These are phyloP conservation scores for Pantelozetes paolii DNA, from an alignment of 2,888 invertebrate species.

Conservation along the genomic window DNA sequence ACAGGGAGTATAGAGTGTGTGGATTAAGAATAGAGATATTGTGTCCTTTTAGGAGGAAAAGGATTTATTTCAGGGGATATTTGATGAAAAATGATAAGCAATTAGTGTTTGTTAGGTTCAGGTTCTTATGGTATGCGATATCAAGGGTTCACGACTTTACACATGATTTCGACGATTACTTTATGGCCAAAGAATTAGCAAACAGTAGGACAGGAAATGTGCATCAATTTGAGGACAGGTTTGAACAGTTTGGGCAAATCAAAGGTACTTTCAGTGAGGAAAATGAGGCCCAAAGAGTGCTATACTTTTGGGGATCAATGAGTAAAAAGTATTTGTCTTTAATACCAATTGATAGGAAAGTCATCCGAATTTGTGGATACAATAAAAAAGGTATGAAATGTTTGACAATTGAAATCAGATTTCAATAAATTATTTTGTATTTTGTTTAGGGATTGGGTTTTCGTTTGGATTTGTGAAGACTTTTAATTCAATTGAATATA, in stretches of 20 bases:
- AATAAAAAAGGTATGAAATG: slow-evolving; percentile 33
- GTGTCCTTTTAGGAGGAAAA: background rate
- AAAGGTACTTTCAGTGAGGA: slow-evolving; percentile 37
- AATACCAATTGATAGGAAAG: background rate
- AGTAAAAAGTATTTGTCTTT: slow-evolving; percentile 16
- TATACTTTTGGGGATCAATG: slow-evolving; percentile 34
- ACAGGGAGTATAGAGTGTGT: slow-evolving; percentile 26
- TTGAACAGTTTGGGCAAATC: slow-evolving; percentile 36
- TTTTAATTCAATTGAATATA: background rate
- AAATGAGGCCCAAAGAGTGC: background rate
- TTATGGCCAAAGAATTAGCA: slow-evolving; percentile 15
- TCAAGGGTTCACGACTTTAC: slow-evolving; percentile 27
- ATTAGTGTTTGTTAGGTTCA: slow-evolving; percentile 21
- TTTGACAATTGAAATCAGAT: too few species aligned
- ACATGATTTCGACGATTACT: slow-evolving; percentile 2
- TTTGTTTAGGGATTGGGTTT: slow-evolving; percentile 23
- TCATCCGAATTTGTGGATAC: slow-evolving; percentile 36
- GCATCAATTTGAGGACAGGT: slow-evolving; percentile 27
- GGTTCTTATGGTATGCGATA: slow-evolving; percentile 24
- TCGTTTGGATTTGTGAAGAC: too few species aligned
- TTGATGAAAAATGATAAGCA: slow-evolving; percentile 27
- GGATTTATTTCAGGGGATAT: slow-evolving; percentile 39
- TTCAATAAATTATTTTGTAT: background rate
- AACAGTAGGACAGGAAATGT: background rate
- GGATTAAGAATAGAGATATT: slow-evolving; percentile 22